Evolutionary conservation across 2,113 vertebrate genomes (phyloP).

Genomic region (Tragelaphus buxtoni): DNA sequence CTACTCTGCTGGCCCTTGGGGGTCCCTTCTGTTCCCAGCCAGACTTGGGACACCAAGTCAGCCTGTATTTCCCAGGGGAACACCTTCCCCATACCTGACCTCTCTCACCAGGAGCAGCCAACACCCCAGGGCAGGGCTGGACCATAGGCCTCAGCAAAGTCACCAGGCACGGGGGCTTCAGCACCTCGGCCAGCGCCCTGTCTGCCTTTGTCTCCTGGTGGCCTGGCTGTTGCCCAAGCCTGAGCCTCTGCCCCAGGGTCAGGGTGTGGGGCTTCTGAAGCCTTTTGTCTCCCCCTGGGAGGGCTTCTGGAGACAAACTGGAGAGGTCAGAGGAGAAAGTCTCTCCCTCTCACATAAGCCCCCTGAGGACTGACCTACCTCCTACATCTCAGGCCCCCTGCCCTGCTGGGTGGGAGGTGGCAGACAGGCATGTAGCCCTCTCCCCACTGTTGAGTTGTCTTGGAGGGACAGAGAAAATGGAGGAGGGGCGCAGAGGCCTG

Average conservation of each 20-base stretch:
- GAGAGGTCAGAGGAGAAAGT: neutral
- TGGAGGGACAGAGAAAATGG: slow-evolving; percentile 59
- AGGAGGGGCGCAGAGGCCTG: slow-evolving; percentile 3
- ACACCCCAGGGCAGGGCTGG: neutral
- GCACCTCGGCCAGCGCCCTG: neutral
- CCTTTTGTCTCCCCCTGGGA: neutral
- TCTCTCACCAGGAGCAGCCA: neutral
- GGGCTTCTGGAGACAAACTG: neutral
- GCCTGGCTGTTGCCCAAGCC: neutral
- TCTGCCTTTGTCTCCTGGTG: neutral
- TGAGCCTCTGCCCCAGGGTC: neutral
- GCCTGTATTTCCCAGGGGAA: neutral
- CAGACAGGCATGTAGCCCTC: slow-evolving; percentile 68
- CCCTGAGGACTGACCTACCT: neutral
- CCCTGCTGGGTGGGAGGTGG: neutral
- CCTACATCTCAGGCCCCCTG: neutral
- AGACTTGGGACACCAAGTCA: neutral
- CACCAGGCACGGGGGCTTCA: neutral
- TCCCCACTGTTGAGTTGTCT: slow-evolving; percentile 84
- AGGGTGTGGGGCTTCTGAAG: neutral
- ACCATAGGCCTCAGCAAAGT: neutral
- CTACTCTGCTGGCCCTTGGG: neutral
- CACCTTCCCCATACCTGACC: neutral
- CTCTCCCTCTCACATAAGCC: neutral
- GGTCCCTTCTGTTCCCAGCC: neutral